Conservation (phyloP, 2,797 vertebrate species). For the Coranthus polyacanthus region DNA sequence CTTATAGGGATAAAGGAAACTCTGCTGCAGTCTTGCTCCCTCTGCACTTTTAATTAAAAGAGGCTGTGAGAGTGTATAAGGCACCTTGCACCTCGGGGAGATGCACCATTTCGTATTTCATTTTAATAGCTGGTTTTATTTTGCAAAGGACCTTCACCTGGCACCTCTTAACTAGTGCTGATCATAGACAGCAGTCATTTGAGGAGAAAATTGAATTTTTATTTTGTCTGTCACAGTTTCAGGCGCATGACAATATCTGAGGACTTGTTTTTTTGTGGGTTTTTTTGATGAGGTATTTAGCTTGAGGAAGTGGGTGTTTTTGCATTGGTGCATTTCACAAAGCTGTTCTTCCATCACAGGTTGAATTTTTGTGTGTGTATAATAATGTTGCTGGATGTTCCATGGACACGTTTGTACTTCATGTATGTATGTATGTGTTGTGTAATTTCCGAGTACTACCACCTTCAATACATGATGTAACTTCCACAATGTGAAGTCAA, state of each 20-base stretch:
- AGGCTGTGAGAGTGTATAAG: conserved; percentile 56
- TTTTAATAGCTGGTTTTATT: conserved; percentile 70
- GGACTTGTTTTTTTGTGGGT: conserved; percentile 8
- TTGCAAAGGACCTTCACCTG: conserved; percentile 63
- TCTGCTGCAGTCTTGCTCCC: conserved; percentile 63
- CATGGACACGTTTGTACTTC: background rate
- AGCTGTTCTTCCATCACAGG: background rate
- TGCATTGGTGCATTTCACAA: background rate
- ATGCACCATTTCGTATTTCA: conserved; percentile 63
- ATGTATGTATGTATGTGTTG: no score
- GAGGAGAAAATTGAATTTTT: conserved; percentile 72
- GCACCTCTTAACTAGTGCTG: conserved; percentile 54
- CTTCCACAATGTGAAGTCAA: conserved; percentile 40
- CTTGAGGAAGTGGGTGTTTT: background rate
- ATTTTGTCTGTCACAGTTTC: conserved; percentile 39
- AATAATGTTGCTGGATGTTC: background rate
- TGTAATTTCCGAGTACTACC: no score
- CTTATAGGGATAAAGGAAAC: conserved; percentile 64
- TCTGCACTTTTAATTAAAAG: conserved; percentile 78
- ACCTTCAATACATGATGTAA: no score
- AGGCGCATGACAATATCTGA: conserved; percentile 36
- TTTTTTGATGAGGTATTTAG: background rate
- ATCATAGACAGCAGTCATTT: conserved; percentile 72
- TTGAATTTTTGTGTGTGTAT: background rate
- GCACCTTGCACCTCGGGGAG: conserved; percentile 53